These are phyloP conservation scores for Malurus cyaneus DNA, from an alignment of 2,113 vertebrate species.

Conservation along the genomic window DNA sequence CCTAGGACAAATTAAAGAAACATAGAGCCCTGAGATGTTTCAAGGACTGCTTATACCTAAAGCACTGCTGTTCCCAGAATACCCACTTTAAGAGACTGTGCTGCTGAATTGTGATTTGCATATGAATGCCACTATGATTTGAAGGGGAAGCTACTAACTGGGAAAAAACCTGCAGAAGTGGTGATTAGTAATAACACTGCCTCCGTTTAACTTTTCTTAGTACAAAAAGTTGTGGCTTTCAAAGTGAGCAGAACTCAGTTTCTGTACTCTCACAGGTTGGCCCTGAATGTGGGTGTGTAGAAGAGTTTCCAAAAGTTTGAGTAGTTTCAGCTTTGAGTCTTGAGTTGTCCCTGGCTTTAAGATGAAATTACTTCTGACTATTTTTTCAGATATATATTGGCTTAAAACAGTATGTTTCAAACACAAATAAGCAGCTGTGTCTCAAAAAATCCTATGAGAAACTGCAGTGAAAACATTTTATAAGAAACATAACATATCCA, in stretches of 20 bases:
- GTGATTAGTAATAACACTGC: background rate
- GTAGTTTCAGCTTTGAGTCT: background rate
- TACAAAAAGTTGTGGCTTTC: background rate
- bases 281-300: background rate
- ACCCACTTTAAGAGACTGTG: background rate
- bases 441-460: background rate
- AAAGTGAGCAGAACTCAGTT: background rate
- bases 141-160: background rate
- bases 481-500: background rate
- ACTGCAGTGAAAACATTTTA: background rate
- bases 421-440: background rate
- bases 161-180: background rate
- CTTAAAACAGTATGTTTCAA: background rate
- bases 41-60: background rate
- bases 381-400: background rate
- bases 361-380: background rate
- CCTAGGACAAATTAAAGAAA: background rate
- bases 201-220: background rate
- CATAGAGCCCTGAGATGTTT: background rate
- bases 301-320: background rate
- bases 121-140: rapidly evolving
- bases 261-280: background rate
- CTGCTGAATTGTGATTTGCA: background rate
- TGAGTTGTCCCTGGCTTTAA: background rate
- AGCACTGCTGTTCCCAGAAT: background rate